phyloP scores from a whole-genome alignment of 1,140 invertebrate genomes.

The Battus philenor region DNA sequence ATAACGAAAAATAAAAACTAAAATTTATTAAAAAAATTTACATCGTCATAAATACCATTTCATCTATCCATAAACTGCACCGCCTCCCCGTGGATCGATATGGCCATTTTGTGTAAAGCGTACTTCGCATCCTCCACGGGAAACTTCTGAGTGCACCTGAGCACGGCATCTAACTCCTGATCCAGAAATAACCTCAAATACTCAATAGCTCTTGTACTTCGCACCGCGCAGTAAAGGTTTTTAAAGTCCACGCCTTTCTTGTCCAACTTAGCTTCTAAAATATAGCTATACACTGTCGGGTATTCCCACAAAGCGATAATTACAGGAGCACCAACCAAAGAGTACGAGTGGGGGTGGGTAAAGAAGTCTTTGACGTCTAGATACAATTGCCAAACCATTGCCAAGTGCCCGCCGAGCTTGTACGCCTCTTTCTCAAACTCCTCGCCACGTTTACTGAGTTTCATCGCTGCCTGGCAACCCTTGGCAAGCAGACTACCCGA shows the following conservation, averaged over 20 bases:
- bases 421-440: slow-evolving; percentile 82
- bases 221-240: slow-evolving; percentile 55
- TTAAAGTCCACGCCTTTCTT: slow-evolving; percentile 48
- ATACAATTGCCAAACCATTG: slow-evolving; percentile 86
- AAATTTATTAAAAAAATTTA: slow-evolving; percentile 1
- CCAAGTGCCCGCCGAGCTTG: slow-evolving; percentile 89
- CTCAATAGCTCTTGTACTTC: slow-evolving; percentile 53
- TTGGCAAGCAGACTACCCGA: slow-evolving; percentile 87
- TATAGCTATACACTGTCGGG: slow-evolving; percentile 77
- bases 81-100: slow-evolving; percentile 48
- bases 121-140: slow-evolving; percentile 50
- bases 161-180: slow-evolving; percentile 45
- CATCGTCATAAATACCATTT: slow-evolving; percentile 3
- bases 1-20: no score
- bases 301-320: slow-evolving; percentile 85
- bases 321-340: slow-evolving; percentile 84
- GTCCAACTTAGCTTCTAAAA: slow-evolving; percentile 56
- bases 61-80: slow-evolving; percentile 51
- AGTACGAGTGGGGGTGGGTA: slow-evolving; percentile 73
- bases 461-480: slow-evolving; percentile 87
- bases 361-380: slow-evolving; percentile 75
- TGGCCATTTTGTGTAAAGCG: slow-evolving; percentile 59
- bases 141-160: slow-evolving; percentile 47
- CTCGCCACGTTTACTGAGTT: slow-evolving; percentile 82
- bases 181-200: slow-evolving; percentile 52